Conservation (phyloP, 2,113 vertebrate species). For the Parotia lawesii region DNA sequence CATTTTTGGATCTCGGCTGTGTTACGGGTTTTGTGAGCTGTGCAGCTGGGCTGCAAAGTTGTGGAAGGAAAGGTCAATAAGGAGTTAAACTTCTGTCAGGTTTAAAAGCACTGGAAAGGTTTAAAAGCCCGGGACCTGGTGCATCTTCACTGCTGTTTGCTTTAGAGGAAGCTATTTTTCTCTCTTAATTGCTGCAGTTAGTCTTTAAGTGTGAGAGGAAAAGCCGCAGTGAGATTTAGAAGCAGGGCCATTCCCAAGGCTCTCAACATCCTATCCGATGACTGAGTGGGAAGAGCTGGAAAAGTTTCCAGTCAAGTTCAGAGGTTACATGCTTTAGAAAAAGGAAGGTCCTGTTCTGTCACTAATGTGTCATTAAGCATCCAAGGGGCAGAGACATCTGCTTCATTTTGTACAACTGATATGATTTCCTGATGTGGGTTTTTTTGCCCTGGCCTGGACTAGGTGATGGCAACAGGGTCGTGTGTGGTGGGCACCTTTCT, state of each 20-base stretch:
- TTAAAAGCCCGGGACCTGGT: not conserved
- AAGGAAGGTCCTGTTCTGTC: not conserved
- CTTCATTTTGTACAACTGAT: not conserved
- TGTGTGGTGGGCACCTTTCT: not conserved
- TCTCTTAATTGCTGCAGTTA: not conserved
- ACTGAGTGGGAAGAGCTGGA: not conserved
- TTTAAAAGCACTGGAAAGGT: not conserved
- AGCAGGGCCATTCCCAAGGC: not conserved
- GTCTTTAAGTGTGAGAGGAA: not conserved
- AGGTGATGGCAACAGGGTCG: not conserved
- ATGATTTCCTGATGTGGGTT: fast-evolving
- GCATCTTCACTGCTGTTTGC: not conserved
- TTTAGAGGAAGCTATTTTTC: not conserved
- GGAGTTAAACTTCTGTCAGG: not conserved
- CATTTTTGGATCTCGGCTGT: not conserved
- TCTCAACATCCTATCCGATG: fast-evolving
- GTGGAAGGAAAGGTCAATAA: not conserved
- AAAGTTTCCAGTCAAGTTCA: not conserved
- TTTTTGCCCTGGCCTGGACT: not conserved
- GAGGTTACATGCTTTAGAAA: not conserved
- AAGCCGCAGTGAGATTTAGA: not conserved
- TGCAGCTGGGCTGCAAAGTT: not conserved
- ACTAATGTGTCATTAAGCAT: not conserved
- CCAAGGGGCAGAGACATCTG: not conserved
- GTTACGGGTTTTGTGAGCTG: not conserved